A percentile compares a stretch with the other conserved stretches of the same genome.
phyloP scores from a whole-genome alignment of 2,888 invertebrate species.

The Agrilus cyanescens region DNA sequence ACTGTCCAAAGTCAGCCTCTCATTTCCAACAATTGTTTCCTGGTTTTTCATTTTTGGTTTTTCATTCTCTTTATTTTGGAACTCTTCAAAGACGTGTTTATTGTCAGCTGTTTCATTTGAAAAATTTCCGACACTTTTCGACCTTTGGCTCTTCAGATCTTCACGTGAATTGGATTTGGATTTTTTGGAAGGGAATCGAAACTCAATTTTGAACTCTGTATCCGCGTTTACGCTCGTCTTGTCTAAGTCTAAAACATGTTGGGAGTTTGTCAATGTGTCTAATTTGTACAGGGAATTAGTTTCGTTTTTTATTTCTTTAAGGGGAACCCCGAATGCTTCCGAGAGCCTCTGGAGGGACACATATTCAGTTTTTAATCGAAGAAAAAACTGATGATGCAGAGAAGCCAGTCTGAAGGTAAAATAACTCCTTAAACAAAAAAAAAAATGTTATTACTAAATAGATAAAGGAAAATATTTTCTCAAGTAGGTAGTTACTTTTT shows the following conservation, averaged over 20 bases:
- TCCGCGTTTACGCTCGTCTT: constrained; percentile 26
- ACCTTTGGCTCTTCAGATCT: constrained; percentile 27
- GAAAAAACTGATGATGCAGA: constrained; percentile 65
- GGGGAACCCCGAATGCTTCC: constrained; percentile 45
- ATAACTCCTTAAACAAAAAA: constrained; percentile 42
- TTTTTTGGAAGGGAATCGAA: constrained; percentile 23
- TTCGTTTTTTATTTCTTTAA: constrained; percentile 38
- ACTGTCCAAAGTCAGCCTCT: constrained; percentile 28
- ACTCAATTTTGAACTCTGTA: constrained; percentile 32
- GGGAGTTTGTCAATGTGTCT: constrained; percentile 27
- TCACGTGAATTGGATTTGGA: constrained; percentile 12
- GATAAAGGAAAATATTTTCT: neutral
- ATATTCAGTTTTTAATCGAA: constrained; percentile 59
- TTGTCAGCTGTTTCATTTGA: constrained; percentile 19
- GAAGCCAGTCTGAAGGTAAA: constrained; percentile 67
- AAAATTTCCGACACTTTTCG: constrained; percentile 42
- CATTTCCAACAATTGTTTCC: constrained; percentile 4
- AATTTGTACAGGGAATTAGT: constrained; percentile 33
- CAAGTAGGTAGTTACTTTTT: constrained; percentile 46
- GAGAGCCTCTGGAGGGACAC: constrained; percentile 54
- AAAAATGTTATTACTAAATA: neutral
- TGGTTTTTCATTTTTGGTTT: constrained; percentile 34
- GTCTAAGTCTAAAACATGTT: constrained; percentile 18
- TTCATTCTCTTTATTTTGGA: constrained; percentile 59
- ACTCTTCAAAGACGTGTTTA: constrained; percentile 39